Percentiles rank a stretch among this genome's conserved stretches.
Conservation (phyloP, 2,797 vertebrate genomes). For the Neoniphon sammara region DNA sequence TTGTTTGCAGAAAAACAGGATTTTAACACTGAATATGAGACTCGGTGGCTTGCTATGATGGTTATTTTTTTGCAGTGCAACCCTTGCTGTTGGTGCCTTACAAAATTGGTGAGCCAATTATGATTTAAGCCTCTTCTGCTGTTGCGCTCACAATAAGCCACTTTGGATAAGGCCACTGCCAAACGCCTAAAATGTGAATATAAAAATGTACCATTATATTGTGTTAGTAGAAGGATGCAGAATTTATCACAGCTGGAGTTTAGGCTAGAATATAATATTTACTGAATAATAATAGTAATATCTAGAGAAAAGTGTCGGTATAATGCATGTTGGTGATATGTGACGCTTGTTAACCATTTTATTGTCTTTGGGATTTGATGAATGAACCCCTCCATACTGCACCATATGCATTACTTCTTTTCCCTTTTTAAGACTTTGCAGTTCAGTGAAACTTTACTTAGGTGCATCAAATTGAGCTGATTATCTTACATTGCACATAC, state of each 20-base stretch:
- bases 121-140: neutral
- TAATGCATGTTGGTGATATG: constrained; percentile 67
- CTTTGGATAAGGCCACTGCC: neutral
- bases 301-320: constrained; percentile 7
- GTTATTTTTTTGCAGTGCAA: no score
- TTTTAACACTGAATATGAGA: no score
- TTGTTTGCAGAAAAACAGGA: no score
- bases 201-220: neutral
- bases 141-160: neutral
- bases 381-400: constrained; percentile 8
- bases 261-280: neutral
- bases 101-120: constrained; percentile 1
- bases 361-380: constrained; percentile 36
- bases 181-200: neutral
- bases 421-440: constrained; percentile 3
- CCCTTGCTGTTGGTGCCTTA: no score
- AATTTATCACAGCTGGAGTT: constrained; percentile 6
- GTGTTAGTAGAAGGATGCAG: neutral
- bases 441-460: neutral
- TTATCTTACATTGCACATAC: neutral
- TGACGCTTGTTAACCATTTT: constrained; percentile 64
- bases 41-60: no score
- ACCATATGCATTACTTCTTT: neutral
- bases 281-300: neutral
- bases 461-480: neutral